Evolutionary conservation across 2,888 invertebrate genomes (phyloP).

Genomic region (Campaea margaritaria): DNA sequence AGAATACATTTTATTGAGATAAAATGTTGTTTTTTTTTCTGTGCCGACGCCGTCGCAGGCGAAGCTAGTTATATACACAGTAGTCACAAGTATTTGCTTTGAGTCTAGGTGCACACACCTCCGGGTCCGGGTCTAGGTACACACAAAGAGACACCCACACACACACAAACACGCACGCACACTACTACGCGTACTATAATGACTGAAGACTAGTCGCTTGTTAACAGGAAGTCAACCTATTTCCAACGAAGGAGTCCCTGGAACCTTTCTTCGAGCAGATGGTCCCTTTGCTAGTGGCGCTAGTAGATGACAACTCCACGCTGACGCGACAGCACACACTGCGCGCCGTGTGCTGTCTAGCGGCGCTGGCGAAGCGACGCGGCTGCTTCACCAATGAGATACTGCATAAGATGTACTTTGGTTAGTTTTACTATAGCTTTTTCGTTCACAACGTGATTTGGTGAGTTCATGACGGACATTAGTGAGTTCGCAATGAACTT

Average conservation of each 20-base stretch:
- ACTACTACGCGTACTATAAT: no score
- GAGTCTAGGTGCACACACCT: no score
- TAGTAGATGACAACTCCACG: constrained; percentile 87
- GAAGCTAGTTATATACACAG: no score
- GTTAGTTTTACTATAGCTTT: no score
- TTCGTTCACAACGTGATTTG: not conserved
- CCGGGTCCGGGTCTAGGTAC: no score
- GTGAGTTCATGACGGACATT: not conserved
- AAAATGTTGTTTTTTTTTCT: no score
- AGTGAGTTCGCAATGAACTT: no score
- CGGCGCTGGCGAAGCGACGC: constrained; percentile 62
- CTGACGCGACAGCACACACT: constrained; percentile 86
- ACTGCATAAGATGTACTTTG: constrained; percentile 87
- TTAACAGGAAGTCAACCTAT: constrained; percentile 70
- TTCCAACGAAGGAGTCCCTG: constrained; percentile 77
- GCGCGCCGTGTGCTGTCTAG: constrained; percentile 81
- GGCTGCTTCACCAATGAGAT: constrained; percentile 77
- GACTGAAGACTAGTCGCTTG: not conserved
- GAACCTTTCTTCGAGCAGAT: constrained; percentile 79
- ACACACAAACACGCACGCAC: no score
- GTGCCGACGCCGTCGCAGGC: no score
- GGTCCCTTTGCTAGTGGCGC: constrained; percentile 83
- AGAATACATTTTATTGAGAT: no score
- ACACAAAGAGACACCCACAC: no score
- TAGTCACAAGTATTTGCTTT: no score